Base-by-base conservation (phyloP, 92 coral and sea anemone species). In the Epizoanthus stellaris region DNA sequence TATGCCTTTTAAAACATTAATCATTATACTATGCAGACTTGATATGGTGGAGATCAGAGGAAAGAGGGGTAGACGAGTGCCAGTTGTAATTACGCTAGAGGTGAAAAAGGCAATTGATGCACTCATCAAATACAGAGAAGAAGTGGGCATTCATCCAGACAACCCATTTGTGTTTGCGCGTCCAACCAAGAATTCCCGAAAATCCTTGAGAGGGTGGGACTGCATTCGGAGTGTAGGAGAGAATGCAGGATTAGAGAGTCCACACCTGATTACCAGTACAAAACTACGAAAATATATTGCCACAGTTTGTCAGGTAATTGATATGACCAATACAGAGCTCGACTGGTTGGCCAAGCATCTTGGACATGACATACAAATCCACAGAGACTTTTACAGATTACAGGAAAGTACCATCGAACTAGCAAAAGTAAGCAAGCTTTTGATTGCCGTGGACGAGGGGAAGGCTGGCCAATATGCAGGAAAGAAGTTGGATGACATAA, bases 41-140 rank as follows among this genome's bases (percentile, higher is more conserved):
- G 88, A 91, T 40, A 83, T 91, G 91, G 89, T 87, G 4, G 91
- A 91, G 52, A 67, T 87, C 3, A 14, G n/a, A 43, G 94, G 94
- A 0, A 91, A 87, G 30, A 49, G 91, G 19, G 91, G 89, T 1
- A 79, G 94, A 42, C 77, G 80, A 57, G 94, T 91, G 19, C 88
- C 89, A 15, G 79, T 90, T 23, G 56, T 87, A 17, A 68, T 90
- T 14, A 90, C 90, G 6, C 17, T 20, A 20, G 89, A 91, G 45
- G 67, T 85, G 30, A 91, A 58, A 47, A 20, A 67, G 7, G 64
- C 73, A 57, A 91, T 91, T 6, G 85, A 88, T 72, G 80, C 67
- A 12, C 70, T 88, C 16, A 84, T 69, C 64, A 63, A 81, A 17
- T 66, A 80, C 30, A 64, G 91, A 19, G 64, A 84, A 45, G 68